Base-by-base conservation (phyloP, 2,888 invertebrate genomes). In the Dicyrtomina minuta region DNA sequence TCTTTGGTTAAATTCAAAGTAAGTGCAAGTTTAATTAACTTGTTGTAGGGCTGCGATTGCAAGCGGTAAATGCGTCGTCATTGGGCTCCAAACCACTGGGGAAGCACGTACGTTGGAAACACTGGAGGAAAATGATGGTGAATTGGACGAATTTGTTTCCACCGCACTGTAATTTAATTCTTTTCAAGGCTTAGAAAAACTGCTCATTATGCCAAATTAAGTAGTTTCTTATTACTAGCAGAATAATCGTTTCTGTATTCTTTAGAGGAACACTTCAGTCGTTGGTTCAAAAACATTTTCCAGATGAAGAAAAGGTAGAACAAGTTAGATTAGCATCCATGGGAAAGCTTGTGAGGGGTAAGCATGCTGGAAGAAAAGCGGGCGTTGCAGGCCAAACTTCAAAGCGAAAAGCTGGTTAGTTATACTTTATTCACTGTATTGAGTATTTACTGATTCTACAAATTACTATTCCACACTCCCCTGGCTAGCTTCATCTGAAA, bases 1-100 rank as follows among this genome's bases (percentile, higher is more conserved):
- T n/a, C n/a, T n/a, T n/a, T n/a, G n/a, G n/a, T n/a, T n/a, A n/a
- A n/a, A n/a, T n/a, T n/a, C n/a, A n/a, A n/a, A n/a, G n/a, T n/a
- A n/a, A n/a, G n/a, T n/a, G n/a, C n/a, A n/a, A n/a, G n/a, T n/a
- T n/a, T n/a, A n/a, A n/a, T n/a, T n/a, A n/a, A n/a, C n/a, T n/a
- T 10, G 15, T 58, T 70, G 1, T 43, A 77, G 77, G 22, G 73
- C 75, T 17, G 77, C 77, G 10, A 70, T 70, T 15, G 68, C 93
- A 82, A 92, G 91, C 82, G 93, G 93, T 75, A 93, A 97, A 85
- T 99, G 99, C 83, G 97, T 99, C 2, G 99, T 99, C 43, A 99
- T 99, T 81, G 99, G 99, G 66, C 86, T 99, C 72, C 99, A 99
- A 84, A 96, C 96, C 66, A 99, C 99, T 0, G 99, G 99, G 33